Evolutionary conservation across 64 coral and sea anemone species (phyloP), one percentile per base, ranked within the genome.

Genomic region (Exaiptasia diaphana): DNA sequence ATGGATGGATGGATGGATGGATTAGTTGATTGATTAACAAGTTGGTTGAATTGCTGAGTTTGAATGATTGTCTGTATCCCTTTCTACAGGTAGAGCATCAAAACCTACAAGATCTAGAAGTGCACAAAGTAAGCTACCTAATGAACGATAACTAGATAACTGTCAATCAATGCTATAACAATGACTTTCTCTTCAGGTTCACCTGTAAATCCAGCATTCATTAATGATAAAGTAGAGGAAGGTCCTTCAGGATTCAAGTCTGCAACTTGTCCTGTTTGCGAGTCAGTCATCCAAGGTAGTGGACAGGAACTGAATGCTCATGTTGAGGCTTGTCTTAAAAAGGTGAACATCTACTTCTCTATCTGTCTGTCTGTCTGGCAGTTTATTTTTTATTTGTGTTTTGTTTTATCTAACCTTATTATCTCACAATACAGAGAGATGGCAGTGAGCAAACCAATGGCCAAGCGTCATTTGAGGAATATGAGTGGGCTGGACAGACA

Each of bases 401-500:
- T 24, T 50, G 42, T 36, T 53, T 8, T 75, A 29, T 37, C 25
- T 54, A 24, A 28, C 10, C 54, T 22, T 58, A 28, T n/a, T 28
- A 5, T 15, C 3, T 18, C 54, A 1, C 29, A 4, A 23, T 18
- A 6, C 50, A 65, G 61, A 65, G 61, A 65, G 61, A 65, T 65
- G 61, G 61, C n/a, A 35, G 44, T 83, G 86, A 63, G 18, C 41
- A 71, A 5, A 39, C 61, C 26, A 60, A 57, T 45, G 64, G 79
- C 18, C 91, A 89, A 13, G 79, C 74, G 11, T 53, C 86, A 39
- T 95, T 95, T 80, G 71, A 79, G 50, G 86, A 95, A 58, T 95
- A 95, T 34, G 91, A 95, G 24, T 95, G 91, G 91, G 91, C 91
- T 24, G 91, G 91, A 42, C 91, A 95, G 54, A 95, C 91, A 0